Evolutionary conservation across 2,113 vertebrate species (phyloP), one percentile per base, ranked within the genome.

Genomic region (Leptobrachium leishanense): DNA sequence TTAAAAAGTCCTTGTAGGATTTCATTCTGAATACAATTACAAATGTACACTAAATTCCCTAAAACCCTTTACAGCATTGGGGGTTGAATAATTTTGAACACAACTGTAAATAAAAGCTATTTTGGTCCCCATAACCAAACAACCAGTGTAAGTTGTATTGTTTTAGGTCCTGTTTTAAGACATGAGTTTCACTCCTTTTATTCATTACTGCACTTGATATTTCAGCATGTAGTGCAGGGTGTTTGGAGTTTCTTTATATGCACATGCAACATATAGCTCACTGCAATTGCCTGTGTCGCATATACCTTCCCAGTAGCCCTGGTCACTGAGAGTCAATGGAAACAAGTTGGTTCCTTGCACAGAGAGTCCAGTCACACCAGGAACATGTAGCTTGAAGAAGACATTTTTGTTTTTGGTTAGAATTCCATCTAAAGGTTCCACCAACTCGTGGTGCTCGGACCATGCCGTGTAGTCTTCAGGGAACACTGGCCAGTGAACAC

Each of bases 231-330:
- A 82, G 43, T 68, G 77, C 20, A 6, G 69, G 2, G 44, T 67
- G 3, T 20, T 63, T 44, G 82, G 77, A 11, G 12, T 55, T 4
- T 72, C 54, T 44, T 78, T 82, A 59, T 74, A 54, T 20, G 42
- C 55, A 11, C 82, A 13, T 5, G 40, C 66, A n/a, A 88, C 79
- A 46, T 31, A 75, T 13, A 88, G 75, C 13, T 83, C 77, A 20
- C 44, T 72, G 64, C 67, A 57, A 9, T 71, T 62, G 0, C 13
- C 55, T 5, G 82, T 88, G 53, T 44, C 74, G 66, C 77, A 85
- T 10, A 12, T 66, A 5, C 87, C 87, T 57, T 80, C 84, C 87
- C 87, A 88, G 68, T 82, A 85, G 2, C 84, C 85, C 8, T 78
- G 55, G 2, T 72, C 7, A n/a, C 5, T 68, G 9, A 83, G 77